Evolutionary conservation across 2,797 vertebrate species (phyloP).

Genomic region (Leptatherina wallacei): DNA sequence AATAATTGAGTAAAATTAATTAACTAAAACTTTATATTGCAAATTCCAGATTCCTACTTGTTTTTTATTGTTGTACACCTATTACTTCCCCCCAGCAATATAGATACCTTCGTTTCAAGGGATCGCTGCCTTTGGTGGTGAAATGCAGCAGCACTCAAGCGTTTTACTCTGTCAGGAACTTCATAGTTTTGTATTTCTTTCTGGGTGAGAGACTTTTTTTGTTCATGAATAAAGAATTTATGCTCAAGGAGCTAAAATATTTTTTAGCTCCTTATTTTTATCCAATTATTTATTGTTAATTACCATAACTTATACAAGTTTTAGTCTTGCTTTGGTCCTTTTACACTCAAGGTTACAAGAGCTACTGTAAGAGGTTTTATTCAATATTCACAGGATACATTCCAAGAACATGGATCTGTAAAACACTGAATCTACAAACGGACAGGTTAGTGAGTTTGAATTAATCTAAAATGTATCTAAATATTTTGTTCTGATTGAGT

Average conservation of each 20-base stretch:
- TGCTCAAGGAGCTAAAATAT: not conserved
- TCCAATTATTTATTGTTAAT: not conserved
- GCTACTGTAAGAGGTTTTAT: not conserved
- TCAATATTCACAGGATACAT: slow-evolving; percentile 84
- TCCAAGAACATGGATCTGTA: slow-evolving; percentile 91
- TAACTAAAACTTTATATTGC: not conserved
- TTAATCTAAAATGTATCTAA: not conserved
- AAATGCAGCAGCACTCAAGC: slow-evolving; percentile 91
- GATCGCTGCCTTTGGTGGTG: slow-evolving; percentile 85
- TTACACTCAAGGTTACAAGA: not conserved
- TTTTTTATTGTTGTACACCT: not conserved
- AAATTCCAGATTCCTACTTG: not conserved
- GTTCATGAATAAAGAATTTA: not conserved
- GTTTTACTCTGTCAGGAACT: slow-evolving; percentile 91
- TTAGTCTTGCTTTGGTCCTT: not conserved
- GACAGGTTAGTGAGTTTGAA: slow-evolving; percentile 82
- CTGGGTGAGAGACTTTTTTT: slow-evolving; percentile 85
- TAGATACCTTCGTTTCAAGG: slow-evolving; percentile 93
- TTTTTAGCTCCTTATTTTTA: too few species aligned
- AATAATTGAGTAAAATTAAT: not conserved
- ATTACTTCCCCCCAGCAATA: slow-evolving; percentile 85
- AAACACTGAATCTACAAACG: slow-evolving; percentile 85
- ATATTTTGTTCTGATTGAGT: not conserved
- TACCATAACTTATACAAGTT: not conserved
- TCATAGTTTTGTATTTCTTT: slow-evolving; percentile 89